Evolutionary conservation across 2,113 vertebrate species (phyloP).

Genomic region (Empidonax alnorum): DNA sequence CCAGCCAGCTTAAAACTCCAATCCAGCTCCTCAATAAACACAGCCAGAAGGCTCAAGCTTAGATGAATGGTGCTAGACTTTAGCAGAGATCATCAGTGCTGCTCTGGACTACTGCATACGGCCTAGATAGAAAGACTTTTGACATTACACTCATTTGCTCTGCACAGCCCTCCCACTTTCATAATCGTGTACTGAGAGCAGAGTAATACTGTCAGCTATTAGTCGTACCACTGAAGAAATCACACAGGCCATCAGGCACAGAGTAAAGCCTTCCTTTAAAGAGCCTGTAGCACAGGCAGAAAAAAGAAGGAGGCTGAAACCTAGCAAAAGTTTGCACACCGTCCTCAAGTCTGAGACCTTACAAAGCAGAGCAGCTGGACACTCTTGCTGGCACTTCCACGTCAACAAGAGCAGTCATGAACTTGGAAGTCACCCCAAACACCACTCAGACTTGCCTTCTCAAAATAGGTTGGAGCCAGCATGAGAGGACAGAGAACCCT

Average conservation of each 20-base stretch:
- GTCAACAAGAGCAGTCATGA: neutral
- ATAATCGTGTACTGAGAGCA: neutral
- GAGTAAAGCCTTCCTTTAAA: neutral
- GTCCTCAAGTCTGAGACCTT: neutral
- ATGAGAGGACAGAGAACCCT: neutral
- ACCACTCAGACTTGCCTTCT: neutral
- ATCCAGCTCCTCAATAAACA: neutral
- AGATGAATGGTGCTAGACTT: neutral
- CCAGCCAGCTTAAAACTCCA: neutral
- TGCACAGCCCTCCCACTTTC: neutral
- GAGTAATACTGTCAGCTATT: neutral
- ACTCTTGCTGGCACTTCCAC: neutral
- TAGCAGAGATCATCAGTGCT: rapidly evolving
- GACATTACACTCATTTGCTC: neutral
- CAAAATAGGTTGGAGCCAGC: neutral
- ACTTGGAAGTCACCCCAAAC: neutral
- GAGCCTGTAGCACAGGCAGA: neutral
- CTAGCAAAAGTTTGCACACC: neutral
- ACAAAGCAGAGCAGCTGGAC: neutral
- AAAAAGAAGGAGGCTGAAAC: neutral
- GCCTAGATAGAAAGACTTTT: neutral
- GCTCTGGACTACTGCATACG: neutral
- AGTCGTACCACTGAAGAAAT: neutral
- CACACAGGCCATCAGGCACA: neutral
- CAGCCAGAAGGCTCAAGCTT: neutral